Percentiles rank a stretch among this genome's conserved stretches.
phyloP scores from a whole-genome alignment of 2,113 vertebrate genomes.

The Eulemur rufifrons region DNA sequence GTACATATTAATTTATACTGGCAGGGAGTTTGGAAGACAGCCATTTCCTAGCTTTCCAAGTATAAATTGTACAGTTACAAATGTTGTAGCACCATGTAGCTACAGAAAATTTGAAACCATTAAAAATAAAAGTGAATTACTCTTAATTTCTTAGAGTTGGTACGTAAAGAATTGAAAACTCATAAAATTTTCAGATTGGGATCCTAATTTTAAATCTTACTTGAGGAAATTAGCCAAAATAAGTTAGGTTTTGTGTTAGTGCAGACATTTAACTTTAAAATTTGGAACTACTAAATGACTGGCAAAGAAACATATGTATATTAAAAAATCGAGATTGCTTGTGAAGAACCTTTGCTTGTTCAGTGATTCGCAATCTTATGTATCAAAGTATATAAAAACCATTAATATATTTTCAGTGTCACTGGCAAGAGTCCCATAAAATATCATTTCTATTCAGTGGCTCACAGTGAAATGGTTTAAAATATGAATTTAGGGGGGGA shows the following conservation, averaged over 20 bases:
- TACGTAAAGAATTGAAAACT: background rate
- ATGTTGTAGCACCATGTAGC: constrained; percentile 59
- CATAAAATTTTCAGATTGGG: background rate
- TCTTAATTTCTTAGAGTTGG: background rate
- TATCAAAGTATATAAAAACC: background rate
- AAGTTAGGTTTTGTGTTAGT: background rate
- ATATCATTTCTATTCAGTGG: background rate
- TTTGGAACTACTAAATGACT: background rate
- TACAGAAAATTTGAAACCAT: constrained; percentile 55
- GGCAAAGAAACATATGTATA: background rate
- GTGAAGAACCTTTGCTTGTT: background rate
- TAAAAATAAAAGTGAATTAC: background rate
- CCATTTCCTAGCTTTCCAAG: constrained; percentile 75
- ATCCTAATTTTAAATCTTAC: background rate
- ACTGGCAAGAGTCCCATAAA: background rate
- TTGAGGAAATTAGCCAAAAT: background rate
- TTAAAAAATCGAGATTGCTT: background rate
- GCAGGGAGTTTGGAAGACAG: constrained; percentile 72
- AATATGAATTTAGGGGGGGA: background rate
- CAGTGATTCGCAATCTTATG: background rate
- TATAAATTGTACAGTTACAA: background rate
- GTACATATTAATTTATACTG: constrained; percentile 79
- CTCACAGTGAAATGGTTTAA: background rate
- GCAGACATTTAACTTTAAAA: background rate
- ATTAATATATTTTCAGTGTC: background rate